phyloP scores from a whole-genome alignment of 1,140 invertebrate genomes.

The Semibalanus balanoides region DNA sequence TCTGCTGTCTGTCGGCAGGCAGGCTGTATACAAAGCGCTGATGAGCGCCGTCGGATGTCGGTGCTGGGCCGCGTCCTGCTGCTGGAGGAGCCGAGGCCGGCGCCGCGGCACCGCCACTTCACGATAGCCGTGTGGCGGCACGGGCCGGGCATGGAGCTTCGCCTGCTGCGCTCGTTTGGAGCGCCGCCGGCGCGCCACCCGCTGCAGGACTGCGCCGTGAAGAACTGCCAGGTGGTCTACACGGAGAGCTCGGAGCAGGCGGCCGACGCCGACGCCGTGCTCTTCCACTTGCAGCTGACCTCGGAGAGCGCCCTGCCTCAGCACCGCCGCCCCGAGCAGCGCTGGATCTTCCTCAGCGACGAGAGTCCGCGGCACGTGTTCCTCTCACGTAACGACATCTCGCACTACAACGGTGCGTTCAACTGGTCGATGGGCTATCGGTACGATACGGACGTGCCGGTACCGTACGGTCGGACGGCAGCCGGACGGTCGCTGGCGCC shows the following conservation, averaged over 20 bases:
- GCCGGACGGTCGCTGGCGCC: constrained; percentile 15
- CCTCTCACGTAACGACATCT: constrained; percentile 26
- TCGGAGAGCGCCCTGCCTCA: constrained; percentile 28
- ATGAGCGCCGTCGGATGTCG: constrained; percentile 10
- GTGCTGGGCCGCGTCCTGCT: constrained; percentile 17
- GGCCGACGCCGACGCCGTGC: constrained; percentile 36
- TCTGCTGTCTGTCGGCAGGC: no score
- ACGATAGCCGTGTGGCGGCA: constrained; percentile 23
- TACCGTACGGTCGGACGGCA: constrained; percentile 47
- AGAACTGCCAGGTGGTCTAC: constrained; percentile 39
- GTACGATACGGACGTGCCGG: constrained; percentile 48
- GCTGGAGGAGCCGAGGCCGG: constrained; percentile 15
- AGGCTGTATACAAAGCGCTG: no score
- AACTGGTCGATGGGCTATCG: constrained; percentile 66
- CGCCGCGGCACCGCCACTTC: constrained; percentile 15
- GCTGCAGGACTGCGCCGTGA: constrained; percentile 35
- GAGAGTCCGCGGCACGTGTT: constrained; percentile 43
- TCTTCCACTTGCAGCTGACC: constrained; percentile 41
- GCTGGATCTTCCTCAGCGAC: constrained; percentile 45
- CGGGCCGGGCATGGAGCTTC: constrained; percentile 20
- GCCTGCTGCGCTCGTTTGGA: constrained; percentile 21
- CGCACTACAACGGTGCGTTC: constrained; percentile 38
- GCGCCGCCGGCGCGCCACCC: constrained; percentile 31
- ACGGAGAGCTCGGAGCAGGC: constrained; percentile 24
- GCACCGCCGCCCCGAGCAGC: constrained; percentile 29